Conservation (phyloP, 2,113 vertebrate genomes). For the Varanus salvator region DNA sequence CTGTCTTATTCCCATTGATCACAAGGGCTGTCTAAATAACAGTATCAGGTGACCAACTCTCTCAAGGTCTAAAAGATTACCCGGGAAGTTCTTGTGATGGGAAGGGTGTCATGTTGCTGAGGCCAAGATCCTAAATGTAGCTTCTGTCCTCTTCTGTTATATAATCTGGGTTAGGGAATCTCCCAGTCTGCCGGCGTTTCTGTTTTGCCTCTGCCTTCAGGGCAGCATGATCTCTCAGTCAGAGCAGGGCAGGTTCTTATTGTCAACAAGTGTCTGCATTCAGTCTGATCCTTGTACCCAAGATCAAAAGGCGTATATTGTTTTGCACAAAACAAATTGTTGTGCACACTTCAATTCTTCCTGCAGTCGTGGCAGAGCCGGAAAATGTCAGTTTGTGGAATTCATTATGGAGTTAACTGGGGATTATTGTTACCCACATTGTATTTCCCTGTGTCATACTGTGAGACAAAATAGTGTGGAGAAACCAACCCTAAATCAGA, state of each 20-base stretch:
- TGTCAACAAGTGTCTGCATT: neutral
- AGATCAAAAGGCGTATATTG: neutral
- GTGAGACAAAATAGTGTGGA: neutral
- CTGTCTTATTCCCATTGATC: neutral
- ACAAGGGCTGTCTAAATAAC: slow-evolving; percentile 31
- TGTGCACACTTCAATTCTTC: neutral
- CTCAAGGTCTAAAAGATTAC: slow-evolving; percentile 66
- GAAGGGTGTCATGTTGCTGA: slow-evolving; percentile 62
- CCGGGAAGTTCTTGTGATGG: slow-evolving; percentile 52
- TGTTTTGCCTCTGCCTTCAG: slow-evolving; percentile 9
- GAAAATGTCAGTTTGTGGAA: neutral
- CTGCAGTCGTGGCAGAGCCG: neutral
- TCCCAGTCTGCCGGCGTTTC: neutral
- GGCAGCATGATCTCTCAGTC: slow-evolving; percentile 30
- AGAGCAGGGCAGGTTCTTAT: neutral
- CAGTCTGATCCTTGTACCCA: neutral
- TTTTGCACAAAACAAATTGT: neutral
- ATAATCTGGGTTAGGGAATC: slow-evolving; percentile 53
- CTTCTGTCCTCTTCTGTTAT: slow-evolving; percentile 48
- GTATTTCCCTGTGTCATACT: too few species aligned
- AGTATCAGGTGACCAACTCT: slow-evolving; percentile 48
- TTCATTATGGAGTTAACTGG: neutral
- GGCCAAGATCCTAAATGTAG: slow-evolving; percentile 70
- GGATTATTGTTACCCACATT: neutral
- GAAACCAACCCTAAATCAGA: neutral